Evolutionary conservation across 2,113 vertebrate genomes (phyloP), one percentile per base, ranked within the genome.

Genomic region (Carassius auratus): DNA sequence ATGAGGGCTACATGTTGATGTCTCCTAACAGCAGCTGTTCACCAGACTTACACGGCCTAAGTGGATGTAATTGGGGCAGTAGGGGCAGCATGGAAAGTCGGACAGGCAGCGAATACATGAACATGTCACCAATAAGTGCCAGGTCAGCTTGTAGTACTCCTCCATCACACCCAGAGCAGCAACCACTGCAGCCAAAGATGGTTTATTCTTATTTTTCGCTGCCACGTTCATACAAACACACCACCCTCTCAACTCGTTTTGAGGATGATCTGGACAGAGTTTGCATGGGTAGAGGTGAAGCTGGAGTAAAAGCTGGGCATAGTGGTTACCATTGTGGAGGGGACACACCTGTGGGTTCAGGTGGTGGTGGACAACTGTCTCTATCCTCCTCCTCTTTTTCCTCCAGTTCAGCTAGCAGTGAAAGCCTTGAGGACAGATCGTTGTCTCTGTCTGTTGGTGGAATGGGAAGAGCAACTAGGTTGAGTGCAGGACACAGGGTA

Each of bases 311-410:
- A 84, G 88, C 89, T 36, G 89, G 90, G 85, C 78, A 64, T 87
- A 48, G 86, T 50, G 93, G 89, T 45, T 93, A 91, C 88, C 91
- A 86, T 86, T 93, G 91, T 87, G 92, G 91, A 84, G 94, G 90
- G 86, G 94, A 93, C 87, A 88, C 87, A 69, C 86, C 91, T 80
- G 91, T 86, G 50, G 92, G 91, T 42, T 86, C 92, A 42, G 87
- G 87, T 23, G 85, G 89, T 81, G 88, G 87, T 86, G 91, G 90
- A 84, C 93, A 94, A 79, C 90, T 94, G 71, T 95, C 94, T 80
- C 91, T 94, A 90, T 96, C 96, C 88, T 94, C 93, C 73, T 96
- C 95, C 0, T 96, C 96, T 3, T 96, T 95, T 90, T 96, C 94
- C 87, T 96, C 95, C 48, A 95, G 94, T 90, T 95, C 95, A 23